phyloP scores from a whole-genome alignment of 2,888 invertebrate genomes.

The Nomada hirtipes region DNA sequence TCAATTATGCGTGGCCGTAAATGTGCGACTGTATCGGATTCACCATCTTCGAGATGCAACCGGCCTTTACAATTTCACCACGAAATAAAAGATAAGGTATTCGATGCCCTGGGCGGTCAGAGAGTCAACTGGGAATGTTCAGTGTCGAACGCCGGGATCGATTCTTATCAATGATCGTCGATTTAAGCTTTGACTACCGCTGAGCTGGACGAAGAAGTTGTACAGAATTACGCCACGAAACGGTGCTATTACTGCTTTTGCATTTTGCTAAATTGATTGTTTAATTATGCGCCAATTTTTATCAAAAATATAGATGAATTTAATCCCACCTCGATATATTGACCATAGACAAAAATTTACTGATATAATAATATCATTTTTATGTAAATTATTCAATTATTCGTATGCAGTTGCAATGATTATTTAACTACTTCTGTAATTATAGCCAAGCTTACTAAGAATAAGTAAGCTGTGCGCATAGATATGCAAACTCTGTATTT shows the following conservation, averaged over 20 bases:
- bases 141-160: slow-evolving; percentile 8
- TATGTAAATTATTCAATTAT: too few species aligned
- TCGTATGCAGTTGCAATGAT: neutral
- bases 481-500: too few species aligned
- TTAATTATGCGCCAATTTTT: too few species aligned
- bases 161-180: slow-evolving; percentile 23
- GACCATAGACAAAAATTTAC: too few species aligned
- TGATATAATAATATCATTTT: too few species aligned
- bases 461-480: too few species aligned
- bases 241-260: too few species aligned
- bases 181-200: slow-evolving; percentile 4
- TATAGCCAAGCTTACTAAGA: neutral
- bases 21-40: slow-evolving; percentile 46
- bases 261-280: too few species aligned
- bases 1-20: slow-evolving; percentile 48
- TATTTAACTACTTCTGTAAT: neutral
- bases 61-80: slow-evolving; percentile 54
- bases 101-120: slow-evolving; percentile 34
- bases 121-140: slow-evolving; percentile 23
- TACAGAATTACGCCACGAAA: too few species aligned
- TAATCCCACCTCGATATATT: too few species aligned
- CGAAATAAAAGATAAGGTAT: slow-evolving; percentile 31
- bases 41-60: slow-evolving; percentile 51
- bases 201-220: too few species aligned
- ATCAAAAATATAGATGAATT: too few species aligned